Conservation (phyloP, 2,113 vertebrate species). For the Nannospalax galili region DNA sequence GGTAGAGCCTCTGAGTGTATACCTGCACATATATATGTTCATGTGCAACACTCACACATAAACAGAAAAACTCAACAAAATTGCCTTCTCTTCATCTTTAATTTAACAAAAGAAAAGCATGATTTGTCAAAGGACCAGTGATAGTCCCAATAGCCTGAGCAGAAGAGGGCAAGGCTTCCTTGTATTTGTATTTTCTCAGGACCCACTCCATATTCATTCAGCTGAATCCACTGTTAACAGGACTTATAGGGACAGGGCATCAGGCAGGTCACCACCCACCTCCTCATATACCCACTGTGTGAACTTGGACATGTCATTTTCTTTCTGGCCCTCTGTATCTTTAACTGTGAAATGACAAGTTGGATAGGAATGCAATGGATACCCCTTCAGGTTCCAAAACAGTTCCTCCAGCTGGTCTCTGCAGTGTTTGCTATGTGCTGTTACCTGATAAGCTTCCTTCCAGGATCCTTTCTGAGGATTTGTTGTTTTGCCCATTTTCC, state of each 20-base stretch:
- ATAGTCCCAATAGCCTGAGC: neutral
- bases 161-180: neutral
- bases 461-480: neutral
- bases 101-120: constrained; percentile 41
- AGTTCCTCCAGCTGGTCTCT: neutral
- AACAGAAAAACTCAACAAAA: neutral
- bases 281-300: neutral
- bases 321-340: neutral
- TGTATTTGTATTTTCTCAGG: neutral
- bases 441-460: neutral
- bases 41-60: neutral
- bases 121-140: neutral
- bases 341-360: neutral
- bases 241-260: neutral
- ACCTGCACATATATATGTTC: neutral
- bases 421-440: too few species aligned
- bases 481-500: neutral
- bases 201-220: fast-evolving
- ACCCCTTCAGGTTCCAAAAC: neutral
- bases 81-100: neutral
- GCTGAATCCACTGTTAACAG: neutral
- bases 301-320: neutral
- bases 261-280: neutral
- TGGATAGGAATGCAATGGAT: neutral
- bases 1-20: neutral